phyloP scores from a whole-genome alignment of 2,113 vertebrate genomes.

The Sigmodon hispidus region DNA sequence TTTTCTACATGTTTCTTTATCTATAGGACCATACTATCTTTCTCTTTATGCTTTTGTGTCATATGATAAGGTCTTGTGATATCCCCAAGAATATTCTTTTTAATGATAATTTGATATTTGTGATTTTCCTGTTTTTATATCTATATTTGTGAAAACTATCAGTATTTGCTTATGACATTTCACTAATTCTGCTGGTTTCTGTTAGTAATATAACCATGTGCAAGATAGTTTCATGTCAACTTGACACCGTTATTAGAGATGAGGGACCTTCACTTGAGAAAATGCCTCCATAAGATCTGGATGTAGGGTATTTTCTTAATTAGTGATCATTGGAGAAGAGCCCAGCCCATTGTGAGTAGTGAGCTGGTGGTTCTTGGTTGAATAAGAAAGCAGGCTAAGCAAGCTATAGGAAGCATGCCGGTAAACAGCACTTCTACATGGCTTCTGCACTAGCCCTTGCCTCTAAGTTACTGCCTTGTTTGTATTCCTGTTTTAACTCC shows the following conservation, averaged over 20 bases:
- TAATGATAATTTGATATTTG: background rate
- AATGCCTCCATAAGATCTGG: background rate
- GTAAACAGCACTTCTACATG: background rate
- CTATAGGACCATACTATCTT: background rate
- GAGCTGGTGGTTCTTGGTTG: background rate
- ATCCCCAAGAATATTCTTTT: background rate
- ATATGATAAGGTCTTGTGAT: background rate
- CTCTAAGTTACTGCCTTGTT: background rate
- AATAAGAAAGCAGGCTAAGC: background rate
- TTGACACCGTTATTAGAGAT: background rate
- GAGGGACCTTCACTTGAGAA: background rate
- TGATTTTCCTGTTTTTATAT: background rate
- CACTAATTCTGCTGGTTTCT: background rate
- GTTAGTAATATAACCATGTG: background rate
- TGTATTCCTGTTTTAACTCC: background rate
- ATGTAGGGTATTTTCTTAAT: background rate
- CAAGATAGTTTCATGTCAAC: background rate
- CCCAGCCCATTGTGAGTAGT: background rate
- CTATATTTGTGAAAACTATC: background rate
- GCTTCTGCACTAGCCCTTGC: background rate
- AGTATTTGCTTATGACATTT: background rate
- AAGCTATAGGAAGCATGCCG: background rate
- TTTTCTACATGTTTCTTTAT: background rate
- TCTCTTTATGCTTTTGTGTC: background rate
- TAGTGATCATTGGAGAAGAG: background rate